Evolutionary conservation across 2,113 vertebrate species (phyloP).

Genomic region (Ramphastos sulfuratus): DNA sequence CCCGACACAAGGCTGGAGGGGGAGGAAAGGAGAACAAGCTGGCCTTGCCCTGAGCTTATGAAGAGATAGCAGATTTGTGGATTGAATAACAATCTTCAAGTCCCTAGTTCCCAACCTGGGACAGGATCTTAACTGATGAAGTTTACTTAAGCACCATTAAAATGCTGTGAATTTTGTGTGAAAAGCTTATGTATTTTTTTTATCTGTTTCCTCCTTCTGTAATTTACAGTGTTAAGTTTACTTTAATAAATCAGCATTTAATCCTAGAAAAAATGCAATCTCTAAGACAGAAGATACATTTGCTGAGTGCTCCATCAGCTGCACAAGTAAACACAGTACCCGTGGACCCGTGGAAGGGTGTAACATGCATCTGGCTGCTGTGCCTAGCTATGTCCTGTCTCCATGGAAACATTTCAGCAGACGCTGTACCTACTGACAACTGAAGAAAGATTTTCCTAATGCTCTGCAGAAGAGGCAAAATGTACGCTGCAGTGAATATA

Average conservation of each 20-base stretch:
- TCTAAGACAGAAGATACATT: not conserved
- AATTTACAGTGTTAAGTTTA: not conserved
- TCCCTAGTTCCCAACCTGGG: too few relatives aligned
- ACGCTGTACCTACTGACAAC: not conserved
- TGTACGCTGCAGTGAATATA: not conserved
- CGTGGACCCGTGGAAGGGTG: not conserved
- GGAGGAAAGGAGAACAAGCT: too few relatives aligned
- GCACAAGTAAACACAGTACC: not conserved
- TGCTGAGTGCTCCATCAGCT: accelerated
- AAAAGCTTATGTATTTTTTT: not conserved
- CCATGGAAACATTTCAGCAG: constrained; percentile 68
- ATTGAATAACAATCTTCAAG: too few relatives aligned
- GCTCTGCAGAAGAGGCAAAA: not conserved
- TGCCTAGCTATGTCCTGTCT: not conserved
- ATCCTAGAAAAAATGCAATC: not conserved
- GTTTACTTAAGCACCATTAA: not conserved
- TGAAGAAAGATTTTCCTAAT: not conserved
- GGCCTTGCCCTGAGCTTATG: too few relatives aligned
- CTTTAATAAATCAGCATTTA: not conserved
- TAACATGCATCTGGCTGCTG: not conserved
- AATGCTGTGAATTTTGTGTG: not conserved
- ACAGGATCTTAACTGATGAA: not conserved
- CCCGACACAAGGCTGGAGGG: too few relatives aligned
- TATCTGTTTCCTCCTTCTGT: not conserved
- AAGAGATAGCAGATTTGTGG: too few relatives aligned